Evolutionary conservation across 2,888 invertebrate species (phyloP).

Genomic region (Acronicta psi): DNA sequence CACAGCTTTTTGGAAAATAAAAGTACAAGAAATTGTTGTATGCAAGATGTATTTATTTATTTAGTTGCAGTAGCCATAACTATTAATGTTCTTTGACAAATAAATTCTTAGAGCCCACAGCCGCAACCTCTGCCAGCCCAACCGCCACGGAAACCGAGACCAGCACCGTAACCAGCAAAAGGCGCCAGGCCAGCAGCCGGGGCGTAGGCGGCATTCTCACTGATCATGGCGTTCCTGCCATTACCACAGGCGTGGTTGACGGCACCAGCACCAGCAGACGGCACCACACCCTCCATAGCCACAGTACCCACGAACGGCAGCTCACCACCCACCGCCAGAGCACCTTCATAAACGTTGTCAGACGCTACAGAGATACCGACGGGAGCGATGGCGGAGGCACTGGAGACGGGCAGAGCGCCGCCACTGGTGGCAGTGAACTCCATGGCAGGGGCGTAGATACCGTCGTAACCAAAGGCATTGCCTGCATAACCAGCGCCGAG

Average conservation of each 20-base stretch:
- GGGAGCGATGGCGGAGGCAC: constrained; percentile 30
- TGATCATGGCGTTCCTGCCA: constrained; percentile 21
- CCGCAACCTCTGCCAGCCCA: constrained; percentile 16
- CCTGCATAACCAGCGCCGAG: constrained; percentile 5
- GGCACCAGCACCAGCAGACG: constrained; percentile 62
- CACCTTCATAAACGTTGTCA: constrained; percentile 26
- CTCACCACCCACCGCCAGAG: constrained; percentile 21
- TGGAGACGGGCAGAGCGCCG: constrained; percentile 50
- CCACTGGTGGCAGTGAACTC: constrained; percentile 31
- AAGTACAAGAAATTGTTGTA: constrained; percentile 12
- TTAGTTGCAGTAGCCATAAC: neutral
- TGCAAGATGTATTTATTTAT: neutral
- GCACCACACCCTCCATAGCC: constrained; percentile 63
- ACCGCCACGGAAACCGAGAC: neutral
- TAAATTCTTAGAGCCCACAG: neutral
- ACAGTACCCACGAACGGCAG: constrained; percentile 45
- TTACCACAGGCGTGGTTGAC: constrained; percentile 40
- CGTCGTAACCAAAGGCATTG: constrained; percentile 12
- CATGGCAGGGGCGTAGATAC: constrained; percentile 5
- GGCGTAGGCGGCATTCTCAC: constrained; percentile 13
- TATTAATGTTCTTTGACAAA: neutral
- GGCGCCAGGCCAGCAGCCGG: constrained; percentile 25
- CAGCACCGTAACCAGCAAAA: constrained; percentile 1
- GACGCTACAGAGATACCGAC: constrained; percentile 25
- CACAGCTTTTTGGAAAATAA: neutral